These are phyloP conservation scores for Chrysoperla carnea DNA, from an alignment of 1,140 invertebrate genomes.

Conservation along the genomic window DNA sequence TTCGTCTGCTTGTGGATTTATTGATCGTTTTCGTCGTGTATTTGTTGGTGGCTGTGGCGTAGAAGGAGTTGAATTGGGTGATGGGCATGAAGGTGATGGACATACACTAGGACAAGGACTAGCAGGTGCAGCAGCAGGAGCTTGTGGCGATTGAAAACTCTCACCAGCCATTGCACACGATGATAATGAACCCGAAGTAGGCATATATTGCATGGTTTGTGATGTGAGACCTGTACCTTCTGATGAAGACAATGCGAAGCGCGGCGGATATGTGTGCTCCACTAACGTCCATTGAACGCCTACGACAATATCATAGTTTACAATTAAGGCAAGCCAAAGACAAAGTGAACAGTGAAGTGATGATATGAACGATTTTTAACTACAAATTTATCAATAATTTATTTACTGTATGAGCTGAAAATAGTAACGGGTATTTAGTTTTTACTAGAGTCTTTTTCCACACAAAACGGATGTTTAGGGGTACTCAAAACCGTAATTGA, in stretches of 20 bases:
- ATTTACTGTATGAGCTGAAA: too few relatives aligned
- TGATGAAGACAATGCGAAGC: slow-evolving; percentile 26
- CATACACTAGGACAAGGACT: slow-evolving; percentile 16
- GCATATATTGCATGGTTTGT: slow-evolving; percentile 12
- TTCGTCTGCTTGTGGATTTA: slow-evolving; percentile 57
- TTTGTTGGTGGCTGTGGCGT: slow-evolving; percentile 11
- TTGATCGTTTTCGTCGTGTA: slow-evolving; percentile 37
- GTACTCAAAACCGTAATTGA: too few relatives aligned
- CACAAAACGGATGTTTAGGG: too few relatives aligned
- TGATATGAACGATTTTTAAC: not conserved
- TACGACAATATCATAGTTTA: slow-evolving; percentile 24
- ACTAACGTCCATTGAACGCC: slow-evolving; percentile 52
- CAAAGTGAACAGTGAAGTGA: slow-evolving; percentile 14
- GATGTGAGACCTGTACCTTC: not conserved
- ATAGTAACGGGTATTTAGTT: too few relatives aligned
- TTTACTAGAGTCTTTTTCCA: too few relatives aligned
- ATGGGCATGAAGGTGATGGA: slow-evolving; percentile 21
- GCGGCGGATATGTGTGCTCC: slow-evolving; percentile 40
- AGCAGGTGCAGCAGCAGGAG: slow-evolving; percentile 1
- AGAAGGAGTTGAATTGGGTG: slow-evolving; percentile 18
- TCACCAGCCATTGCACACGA: slow-evolving; percentile 12
- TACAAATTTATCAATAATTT: too few relatives aligned
- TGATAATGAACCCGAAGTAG: slow-evolving; percentile 13
- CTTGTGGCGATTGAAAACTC: not conserved
- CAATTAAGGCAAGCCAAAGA: slow-evolving; percentile 14